A percentile compares a stretch with the other conserved stretches of the same genome.
Evolutionary conservation across 2,113 vertebrate genomes (phyloP).

Genomic region (Rutilus rutilus): DNA sequence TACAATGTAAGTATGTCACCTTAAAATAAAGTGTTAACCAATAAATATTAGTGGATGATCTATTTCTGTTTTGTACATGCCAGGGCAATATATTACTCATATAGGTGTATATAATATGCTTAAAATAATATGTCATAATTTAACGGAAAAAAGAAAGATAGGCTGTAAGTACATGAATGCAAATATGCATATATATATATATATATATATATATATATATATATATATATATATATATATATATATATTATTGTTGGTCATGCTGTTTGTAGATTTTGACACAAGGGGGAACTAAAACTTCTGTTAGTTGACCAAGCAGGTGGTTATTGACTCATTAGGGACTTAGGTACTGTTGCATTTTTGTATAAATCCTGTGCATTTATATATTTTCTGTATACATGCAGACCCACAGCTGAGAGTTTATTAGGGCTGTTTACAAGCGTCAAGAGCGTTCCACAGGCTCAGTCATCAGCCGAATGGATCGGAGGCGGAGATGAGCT

Average conservation of each 20-base stretch:
- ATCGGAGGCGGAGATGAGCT: constrained; percentile 54
- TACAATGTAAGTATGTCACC: no score
- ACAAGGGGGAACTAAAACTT: background rate
- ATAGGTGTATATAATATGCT: background rate
- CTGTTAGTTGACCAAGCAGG: background rate
- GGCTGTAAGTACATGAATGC: background rate
- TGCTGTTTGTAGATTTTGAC: background rate
- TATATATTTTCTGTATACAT: constrained; percentile 24
- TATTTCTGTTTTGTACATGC: no score
- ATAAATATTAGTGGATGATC: background rate
- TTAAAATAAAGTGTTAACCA: no score
- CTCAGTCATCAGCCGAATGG: constrained; percentile 38
- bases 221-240: no score
- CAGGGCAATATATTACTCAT: background rate
- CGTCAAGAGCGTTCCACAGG: background rate
- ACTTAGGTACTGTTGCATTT: constrained; percentile 29
- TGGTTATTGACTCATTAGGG: constrained; percentile 9
- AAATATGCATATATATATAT: no score
- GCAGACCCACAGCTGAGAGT: constrained; percentile 4
- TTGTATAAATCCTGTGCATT: constrained; percentile 26
- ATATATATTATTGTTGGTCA: background rate
- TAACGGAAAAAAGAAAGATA: background rate
- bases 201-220: no score
- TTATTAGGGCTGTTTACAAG: constrained; percentile 55
- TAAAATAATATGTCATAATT: background rate